These are phyloP conservation scores for Parnassius mnemosyne DNA, from an alignment of 2,888 invertebrate genomes.

Conservation along the genomic window DNA sequence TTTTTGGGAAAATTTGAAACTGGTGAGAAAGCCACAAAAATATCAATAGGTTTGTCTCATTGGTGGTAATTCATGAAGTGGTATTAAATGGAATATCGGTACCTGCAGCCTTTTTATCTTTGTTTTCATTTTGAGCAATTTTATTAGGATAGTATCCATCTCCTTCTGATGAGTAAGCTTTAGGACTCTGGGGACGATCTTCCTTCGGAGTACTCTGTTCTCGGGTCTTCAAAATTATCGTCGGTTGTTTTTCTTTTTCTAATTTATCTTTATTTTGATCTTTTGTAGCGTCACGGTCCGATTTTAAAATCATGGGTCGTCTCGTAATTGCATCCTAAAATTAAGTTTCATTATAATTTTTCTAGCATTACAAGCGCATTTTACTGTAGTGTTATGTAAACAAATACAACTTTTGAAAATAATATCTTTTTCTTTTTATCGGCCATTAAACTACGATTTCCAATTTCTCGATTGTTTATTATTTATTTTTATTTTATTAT, in stretches of 20 bases:
- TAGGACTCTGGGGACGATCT: constrained; percentile 83
- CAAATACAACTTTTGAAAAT: constrained; percentile 47
- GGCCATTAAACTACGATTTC: constrained; percentile 43
- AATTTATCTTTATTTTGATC: constrained; percentile 61
- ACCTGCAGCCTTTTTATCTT: constrained; percentile 65
- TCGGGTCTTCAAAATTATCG: constrained; percentile 85
- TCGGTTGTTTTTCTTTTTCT: constrained; percentile 81
- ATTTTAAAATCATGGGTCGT: constrained; percentile 72
- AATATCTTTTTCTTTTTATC: constrained; percentile 78
- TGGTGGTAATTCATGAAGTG: too few species aligned
- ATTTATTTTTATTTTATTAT: too few species aligned
- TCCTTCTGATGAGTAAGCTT: constrained; percentile 59
- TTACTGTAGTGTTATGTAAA: neutral
- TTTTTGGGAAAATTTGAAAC: too few species aligned
- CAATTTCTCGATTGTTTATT: too few species aligned
- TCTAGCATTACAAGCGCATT: neutral
- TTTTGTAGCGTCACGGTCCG: constrained; percentile 65
- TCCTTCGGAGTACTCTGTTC: constrained; percentile 79
- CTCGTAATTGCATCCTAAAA: constrained; percentile 60
- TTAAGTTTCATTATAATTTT: neutral
- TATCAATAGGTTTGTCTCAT: too few species aligned
- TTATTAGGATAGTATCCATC: constrained; percentile 63
- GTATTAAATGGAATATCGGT: too few species aligned
- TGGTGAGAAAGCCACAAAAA: too few species aligned
- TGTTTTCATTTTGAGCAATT: constrained; percentile 77